Evolutionary conservation across 2,113 vertebrate species (phyloP).

Genomic region (human (Homo sapiens)): GRCh38 chr14:78157501-78158000

Average conservation of each 20-base stretch:
- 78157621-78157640: not conserved
- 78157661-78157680: slow-evolving; percentile 58
- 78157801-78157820: slow-evolving; percentile 75
- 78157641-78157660: not conserved
- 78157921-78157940: slow-evolving; percentile 82
- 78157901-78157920: slow-evolving; percentile 80
- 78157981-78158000: slow-evolving; percentile 77
- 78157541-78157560: not conserved
- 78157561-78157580: not conserved
- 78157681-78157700: slow-evolving; percentile 54
- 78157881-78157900: slow-evolving; percentile 82
- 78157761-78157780: slow-evolving; percentile 71
- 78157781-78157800: slow-evolving; percentile 78
- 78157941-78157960: slow-evolving; percentile 85
- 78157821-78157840: slow-evolving; percentile 77
- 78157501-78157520: not conserved
- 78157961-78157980: slow-evolving; percentile 79
- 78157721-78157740: slow-evolving; percentile 51
- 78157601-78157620: not conserved
- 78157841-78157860: slow-evolving; percentile 71
- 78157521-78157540: not conserved
- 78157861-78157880: slow-evolving; percentile 66
- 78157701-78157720: slow-evolving; percentile 68
- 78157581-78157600: not conserved
- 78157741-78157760: slow-evolving; percentile 70